Evolutionary conservation across 1,140 invertebrate genomes (phyloP), one percentile per base, ranked within the genome.

Genomic region (Acromyrmex charruanus): DNA sequence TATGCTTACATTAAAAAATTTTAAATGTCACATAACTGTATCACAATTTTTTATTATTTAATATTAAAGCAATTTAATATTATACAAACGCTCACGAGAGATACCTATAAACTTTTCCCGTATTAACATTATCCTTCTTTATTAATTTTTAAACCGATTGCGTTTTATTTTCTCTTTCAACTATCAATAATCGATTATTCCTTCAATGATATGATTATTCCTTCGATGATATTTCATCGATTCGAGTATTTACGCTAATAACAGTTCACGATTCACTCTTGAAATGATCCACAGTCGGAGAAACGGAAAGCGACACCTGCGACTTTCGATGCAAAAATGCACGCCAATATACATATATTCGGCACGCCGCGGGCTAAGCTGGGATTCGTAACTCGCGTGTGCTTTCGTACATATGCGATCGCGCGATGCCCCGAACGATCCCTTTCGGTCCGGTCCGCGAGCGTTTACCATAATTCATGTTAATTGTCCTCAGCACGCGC

Each of bases 391-490:
- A 55, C 58, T 68, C 88, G 74, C 71, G 75, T 63, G 31, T 75
- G 69, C 79, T 77, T 88, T 82, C 81, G 66, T 81, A 84, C 81
- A 86, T 80, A 58, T 66, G 55, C 86, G 77, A 85, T 58, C 55
- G 53, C 53, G 72, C 88, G 81, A 79, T 90, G 86, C 88, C 79
- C 71, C 79, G 63, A 55, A 87, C 80, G 74, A 88, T 88, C 87
- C 71, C 87, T 91, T 89, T 90, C 72, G 79, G 77, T 59, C 61
- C 63, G 80, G 68, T 90, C 75, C 87, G 66, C 87, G 53, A 85
- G 91, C 93, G 91, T 93, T 94, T 93, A 93, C 91, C 93, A 94
- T 94, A 94, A 94, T 93, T 93, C 92, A 93, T 93, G 92, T 91
- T 92, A 93, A 93, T 93, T 92, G 91, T 94, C 91, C 88, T 71